phyloP scores from a whole-genome alignment of 2,113 vertebrate species.

The Cebidichthys violaceus region DNA sequence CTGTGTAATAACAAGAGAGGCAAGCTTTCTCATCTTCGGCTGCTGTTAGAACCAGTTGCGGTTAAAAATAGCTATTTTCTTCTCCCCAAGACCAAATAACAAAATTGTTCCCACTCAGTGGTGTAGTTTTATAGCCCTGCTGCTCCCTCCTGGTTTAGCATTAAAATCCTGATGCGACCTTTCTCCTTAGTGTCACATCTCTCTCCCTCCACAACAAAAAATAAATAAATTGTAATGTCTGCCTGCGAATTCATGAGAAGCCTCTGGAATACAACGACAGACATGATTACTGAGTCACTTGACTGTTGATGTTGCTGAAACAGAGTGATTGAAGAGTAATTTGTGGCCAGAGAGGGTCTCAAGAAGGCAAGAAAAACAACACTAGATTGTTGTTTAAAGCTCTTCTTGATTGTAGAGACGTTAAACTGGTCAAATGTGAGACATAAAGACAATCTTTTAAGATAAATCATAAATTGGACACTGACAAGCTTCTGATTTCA shows the following conservation, averaged over 20 bases:
- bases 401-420: not conserved
- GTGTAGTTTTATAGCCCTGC: conserved; percentile 6
- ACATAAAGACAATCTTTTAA: conserved; percentile 7
- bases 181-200: conserved; percentile 4
- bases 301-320: not conserved
- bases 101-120: conserved; percentile 17
- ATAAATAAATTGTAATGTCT: not conserved
- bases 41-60: not conserved
- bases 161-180: conserved; percentile 1
- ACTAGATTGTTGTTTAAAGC: not conserved
- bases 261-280: not conserved
- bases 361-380: conserved; percentile 12
- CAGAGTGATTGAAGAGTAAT: not conserved
- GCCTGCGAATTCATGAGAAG: not conserved
- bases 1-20: not conserved
- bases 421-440: not conserved
- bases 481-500: not conserved
- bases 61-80: conserved; percentile 20
- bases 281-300: not conserved
- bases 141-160: not conserved
- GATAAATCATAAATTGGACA: not conserved
- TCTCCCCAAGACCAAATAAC: conserved; percentile 4
- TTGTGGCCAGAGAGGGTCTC: conserved; percentile 1
- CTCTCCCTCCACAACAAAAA: not conserved
- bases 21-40: not conserved